A percentile compares a stretch with the other conserved stretches of the same genome.
phyloP scores from a whole-genome alignment of 2,113 vertebrate species.

The Toxotes jaculatrix region DNA sequence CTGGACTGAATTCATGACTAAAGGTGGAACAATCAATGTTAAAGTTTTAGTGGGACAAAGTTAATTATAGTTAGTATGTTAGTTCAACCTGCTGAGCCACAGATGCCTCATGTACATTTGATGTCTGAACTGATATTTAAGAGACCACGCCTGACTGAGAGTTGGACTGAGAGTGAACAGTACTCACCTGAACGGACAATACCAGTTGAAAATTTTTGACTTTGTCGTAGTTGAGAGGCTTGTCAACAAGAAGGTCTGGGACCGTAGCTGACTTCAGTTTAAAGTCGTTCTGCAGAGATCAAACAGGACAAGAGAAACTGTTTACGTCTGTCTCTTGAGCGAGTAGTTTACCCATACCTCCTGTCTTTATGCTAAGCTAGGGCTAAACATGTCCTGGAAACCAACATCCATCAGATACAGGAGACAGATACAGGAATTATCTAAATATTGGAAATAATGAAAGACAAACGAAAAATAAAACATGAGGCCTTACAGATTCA shows the following conservation, averaged over 20 bases:
- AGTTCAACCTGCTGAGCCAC: too few relatives aligned
- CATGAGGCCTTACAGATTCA: conserved; percentile 40
- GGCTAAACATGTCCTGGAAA: neutral
- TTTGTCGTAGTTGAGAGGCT: conserved; percentile 82
- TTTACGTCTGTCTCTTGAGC: neutral
- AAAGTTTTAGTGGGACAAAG: too few relatives aligned
- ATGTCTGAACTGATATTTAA: too few relatives aligned
- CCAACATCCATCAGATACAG: neutral
- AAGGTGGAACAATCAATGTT: too few relatives aligned
- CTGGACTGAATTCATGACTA: neutral
- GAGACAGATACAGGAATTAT: neutral
- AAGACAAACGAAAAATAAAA: neutral
- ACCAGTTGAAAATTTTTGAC: conserved; percentile 61
- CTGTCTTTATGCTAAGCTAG: neutral
- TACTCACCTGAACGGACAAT: conserved; percentile 85
- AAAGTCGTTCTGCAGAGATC: conserved; percentile 80
- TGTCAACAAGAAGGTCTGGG: conserved; percentile 78
- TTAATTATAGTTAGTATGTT: too few relatives aligned
- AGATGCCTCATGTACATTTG: too few relatives aligned
- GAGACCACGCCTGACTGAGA: neutral
- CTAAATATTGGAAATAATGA: neutral
- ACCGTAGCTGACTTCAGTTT: conserved; percentile 58
- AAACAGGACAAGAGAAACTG: neutral
- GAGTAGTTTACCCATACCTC: neutral
- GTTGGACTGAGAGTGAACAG: neutral